phyloP scores from a whole-genome alignment of 1,140 invertebrate genomes.

The Lucilia sericata region DNA sequence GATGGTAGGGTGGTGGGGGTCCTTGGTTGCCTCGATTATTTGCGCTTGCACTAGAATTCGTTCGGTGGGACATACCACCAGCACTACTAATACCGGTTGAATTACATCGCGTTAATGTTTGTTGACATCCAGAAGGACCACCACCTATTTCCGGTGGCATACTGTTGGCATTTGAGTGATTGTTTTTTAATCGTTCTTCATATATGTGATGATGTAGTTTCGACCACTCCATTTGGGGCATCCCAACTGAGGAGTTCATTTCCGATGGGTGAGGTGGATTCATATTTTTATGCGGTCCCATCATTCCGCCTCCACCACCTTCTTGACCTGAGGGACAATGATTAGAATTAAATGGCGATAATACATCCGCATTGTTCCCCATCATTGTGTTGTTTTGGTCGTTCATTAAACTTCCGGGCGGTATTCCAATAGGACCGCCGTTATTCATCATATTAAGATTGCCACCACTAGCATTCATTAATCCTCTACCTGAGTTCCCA shows the following conservation, averaged over 20 bases:
- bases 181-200: constrained; percentile 73
- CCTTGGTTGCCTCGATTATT: constrained; percentile 75
- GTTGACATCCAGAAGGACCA: constrained; percentile 6
- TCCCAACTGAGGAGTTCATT: constrained; percentile 66
- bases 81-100: constrained; percentile 31
- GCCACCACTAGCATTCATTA: not conserved
- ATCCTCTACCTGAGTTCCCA: not conserved
- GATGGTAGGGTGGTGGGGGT: constrained; percentile 88
- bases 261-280: constrained; percentile 59
- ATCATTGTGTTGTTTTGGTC: not conserved
- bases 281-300: constrained; percentile 41
- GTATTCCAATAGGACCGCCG: not conserved
- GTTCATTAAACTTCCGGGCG: not conserved
- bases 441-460: constrained; percentile 16
- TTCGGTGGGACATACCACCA: not conserved
- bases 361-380: constrained; percentile 19
- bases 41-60: constrained; percentile 51
- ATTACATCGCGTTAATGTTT: constrained; percentile 37
- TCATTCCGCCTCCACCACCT: constrained; percentile 36
- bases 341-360: not conserved
- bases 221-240: constrained; percentile 84
- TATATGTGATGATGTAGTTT: constrained; percentile 88
- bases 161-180: constrained; percentile 46
- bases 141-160: not conserved
- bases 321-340: constrained; percentile 15